Base-by-base conservation (phyloP, 2,888 invertebrate genomes). In the Apoda limacodes region DNA sequence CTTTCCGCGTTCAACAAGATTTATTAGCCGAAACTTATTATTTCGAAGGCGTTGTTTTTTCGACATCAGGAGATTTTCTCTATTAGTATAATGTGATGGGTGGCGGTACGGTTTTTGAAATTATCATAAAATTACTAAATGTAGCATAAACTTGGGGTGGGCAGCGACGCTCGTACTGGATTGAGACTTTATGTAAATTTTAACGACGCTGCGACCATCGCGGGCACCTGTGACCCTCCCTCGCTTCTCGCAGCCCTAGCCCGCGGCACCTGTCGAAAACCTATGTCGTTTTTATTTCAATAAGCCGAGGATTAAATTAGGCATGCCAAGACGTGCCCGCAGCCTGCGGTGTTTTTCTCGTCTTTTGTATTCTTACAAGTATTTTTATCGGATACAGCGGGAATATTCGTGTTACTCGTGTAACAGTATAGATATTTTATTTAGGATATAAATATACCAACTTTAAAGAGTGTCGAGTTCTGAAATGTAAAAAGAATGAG, bases 71-170 rank as follows among this genome's bases (percentile, higher is more conserved):
- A 58, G 68, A 58, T 64, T 66, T 71, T 68, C 64, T 78, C 78
- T 78, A 78, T 78, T 78, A 80, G 78, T 76, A 80, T 80, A 80
- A 80, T 80, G 76, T 68, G 78, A 78, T 76, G 80, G 80, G 80
- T 74, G 76, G 78, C 62, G 68, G 76, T 67, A 70, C 68, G 64
- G 78, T 78, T 78, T 76, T 70, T 68, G 66, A 71, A 80, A 80
- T 80, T 80, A 80, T 80, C 80, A 80, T 80, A 80, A 80, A 80
- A 80, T 80, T 80, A 80, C 80, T 80, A 80, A 80, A 80, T 80
- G 80, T 80, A 78, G 80, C 80, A 78, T 80, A 68, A 76, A 74
- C 69, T 75, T 68, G 67, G 78, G 76, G 78, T 66, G 75, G 76
- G 64, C 71, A 70, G 69, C 61, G 60, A 55, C 57, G 64, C 63